Conservation (phyloP, 2,113 vertebrate genomes). For the Junco hyemalis region DNA sequence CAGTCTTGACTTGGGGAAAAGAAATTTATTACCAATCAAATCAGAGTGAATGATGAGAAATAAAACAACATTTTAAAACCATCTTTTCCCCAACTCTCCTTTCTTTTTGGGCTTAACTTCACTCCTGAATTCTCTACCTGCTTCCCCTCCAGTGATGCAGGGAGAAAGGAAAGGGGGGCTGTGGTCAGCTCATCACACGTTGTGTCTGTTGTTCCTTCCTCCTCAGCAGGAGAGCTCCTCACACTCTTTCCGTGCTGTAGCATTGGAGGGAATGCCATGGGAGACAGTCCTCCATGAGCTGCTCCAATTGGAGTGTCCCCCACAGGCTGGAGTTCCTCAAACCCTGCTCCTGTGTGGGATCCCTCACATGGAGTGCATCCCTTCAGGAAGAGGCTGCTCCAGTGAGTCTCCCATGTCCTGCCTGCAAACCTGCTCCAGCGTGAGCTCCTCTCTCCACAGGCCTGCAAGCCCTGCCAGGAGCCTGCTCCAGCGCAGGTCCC, state of each 20-base stretch:
- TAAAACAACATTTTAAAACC: not conserved
- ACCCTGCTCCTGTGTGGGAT: not conserved
- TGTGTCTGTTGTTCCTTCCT: not conserved
- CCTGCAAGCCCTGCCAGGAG: not conserved
- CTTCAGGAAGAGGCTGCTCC: not conserved
- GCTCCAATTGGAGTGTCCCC: not conserved
- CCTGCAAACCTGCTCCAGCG: not conserved
- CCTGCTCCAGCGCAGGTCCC: not conserved
- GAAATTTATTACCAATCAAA: not conserved
- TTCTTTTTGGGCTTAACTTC: not conserved
- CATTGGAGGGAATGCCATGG: not conserved
- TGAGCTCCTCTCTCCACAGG: not conserved
- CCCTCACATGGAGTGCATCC: not conserved
- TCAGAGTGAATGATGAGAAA: not conserved
- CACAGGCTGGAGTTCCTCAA: not conserved
- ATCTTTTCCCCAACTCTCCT: not conserved
- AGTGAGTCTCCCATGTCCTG: not conserved
- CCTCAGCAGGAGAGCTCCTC: not conserved
- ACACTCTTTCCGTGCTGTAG: not conserved
- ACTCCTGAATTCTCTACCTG: not conserved
- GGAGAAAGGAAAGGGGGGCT: not conserved
- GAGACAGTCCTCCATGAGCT: not conserved
- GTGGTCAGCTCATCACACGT: not conserved
- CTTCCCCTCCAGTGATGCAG: not conserved
- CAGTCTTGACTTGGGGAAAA: not conserved